Percentiles rank a stretch among this genome's conserved stretches.
These are phyloP conservation scores for Cephalopachus bancanus DNA, from an alignment of 2,797 vertebrate species.

Conservation along the genomic window DNA sequence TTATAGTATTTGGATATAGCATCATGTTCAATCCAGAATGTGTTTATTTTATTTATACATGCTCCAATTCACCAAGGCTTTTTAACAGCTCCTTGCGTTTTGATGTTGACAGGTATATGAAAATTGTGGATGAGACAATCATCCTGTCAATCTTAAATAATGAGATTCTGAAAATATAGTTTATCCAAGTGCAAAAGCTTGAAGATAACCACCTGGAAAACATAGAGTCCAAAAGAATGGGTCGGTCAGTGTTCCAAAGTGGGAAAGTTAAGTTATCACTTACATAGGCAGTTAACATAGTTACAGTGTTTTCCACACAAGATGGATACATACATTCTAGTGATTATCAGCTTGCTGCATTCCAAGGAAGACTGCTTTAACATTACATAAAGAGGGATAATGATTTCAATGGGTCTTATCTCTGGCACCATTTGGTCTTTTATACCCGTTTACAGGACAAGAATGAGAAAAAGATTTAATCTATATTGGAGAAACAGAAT, in stretches of 20 bases:
- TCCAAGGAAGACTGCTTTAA: neutral
- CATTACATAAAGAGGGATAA: neutral
- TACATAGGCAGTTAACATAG: neutral
- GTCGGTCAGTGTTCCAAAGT: neutral
- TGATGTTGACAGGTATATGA: conserved; percentile 12
- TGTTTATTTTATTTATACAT: neutral
- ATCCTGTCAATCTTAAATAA: neutral
- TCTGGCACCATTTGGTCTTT: neutral
- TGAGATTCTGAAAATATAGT: neutral
- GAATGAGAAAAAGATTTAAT: neutral
- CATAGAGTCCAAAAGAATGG: neutral
- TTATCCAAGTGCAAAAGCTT: neutral
- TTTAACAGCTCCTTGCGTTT: neutral
- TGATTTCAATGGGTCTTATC: neutral
- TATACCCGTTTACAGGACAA: neutral
- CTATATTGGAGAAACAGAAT: neutral
- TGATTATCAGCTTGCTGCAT: neutral
- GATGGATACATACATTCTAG: neutral
- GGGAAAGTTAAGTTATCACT: neutral
- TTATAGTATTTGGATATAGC: neutral
- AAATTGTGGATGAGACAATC: neutral
- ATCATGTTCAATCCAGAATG: neutral
- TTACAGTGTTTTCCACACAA: neutral
- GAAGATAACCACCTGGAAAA: neutral
- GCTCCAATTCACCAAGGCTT: neutral